phyloP scores from a whole-genome alignment of 35 echinoderm and acorn worm genomes.

The Antedon bifida region DNA sequence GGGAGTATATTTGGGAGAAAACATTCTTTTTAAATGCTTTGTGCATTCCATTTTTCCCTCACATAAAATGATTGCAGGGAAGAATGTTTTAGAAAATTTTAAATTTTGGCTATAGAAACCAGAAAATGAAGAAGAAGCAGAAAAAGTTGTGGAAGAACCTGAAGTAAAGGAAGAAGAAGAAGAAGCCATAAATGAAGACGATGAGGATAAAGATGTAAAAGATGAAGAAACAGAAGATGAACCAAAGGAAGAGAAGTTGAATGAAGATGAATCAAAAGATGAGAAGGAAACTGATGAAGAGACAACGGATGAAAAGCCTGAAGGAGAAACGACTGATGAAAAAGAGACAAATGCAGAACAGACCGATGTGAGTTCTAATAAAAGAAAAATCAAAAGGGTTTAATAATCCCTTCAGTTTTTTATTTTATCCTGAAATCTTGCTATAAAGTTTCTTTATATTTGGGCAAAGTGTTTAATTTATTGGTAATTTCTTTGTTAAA shows the following conservation, averaged over 20 bases:
- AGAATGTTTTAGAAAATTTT: too few species aligned
- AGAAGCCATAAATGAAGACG: neutral
- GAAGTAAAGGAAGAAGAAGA: neutral
- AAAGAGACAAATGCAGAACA: slow-evolving; percentile 10
- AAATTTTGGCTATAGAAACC: neutral
- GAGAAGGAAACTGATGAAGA: slow-evolving; percentile 21
- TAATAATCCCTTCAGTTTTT: too few species aligned
- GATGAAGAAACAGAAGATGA: slow-evolving; percentile 1
- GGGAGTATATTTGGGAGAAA: too few species aligned
- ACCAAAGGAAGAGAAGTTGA: slow-evolving; percentile 11
- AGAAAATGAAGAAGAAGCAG: neutral
- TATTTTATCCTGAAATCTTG: too few species aligned
- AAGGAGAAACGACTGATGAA: neutral
- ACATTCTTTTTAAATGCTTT: too few species aligned
- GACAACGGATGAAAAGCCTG: slow-evolving; percentile 10
- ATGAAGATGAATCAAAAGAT: slow-evolving; percentile 7
- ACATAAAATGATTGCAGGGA: too few species aligned
- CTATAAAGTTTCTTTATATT: too few species aligned
- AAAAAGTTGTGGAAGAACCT: neutral
- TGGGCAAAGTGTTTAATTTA: too few species aligned
- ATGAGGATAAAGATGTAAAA: neutral
- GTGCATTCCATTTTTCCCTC: too few species aligned
- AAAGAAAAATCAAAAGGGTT: too few species aligned
- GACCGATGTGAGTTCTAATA: neutral
- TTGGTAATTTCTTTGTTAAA: too few species aligned